These are phyloP conservation scores for Sarcophaga peregrina DNA, from an alignment of 1,140 invertebrate species.

Conservation along the genomic window DNA sequence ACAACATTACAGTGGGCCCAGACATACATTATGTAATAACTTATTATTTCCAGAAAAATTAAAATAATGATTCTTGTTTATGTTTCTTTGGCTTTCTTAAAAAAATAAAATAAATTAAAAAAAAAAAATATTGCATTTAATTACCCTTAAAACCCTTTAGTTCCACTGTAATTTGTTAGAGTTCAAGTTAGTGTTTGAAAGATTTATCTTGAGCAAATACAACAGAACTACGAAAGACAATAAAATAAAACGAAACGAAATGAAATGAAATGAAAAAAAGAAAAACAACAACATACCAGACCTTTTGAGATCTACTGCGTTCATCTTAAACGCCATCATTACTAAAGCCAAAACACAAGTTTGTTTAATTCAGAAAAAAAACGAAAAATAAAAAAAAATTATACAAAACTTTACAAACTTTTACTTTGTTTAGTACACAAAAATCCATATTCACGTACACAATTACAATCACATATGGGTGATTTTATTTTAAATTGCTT, in stretches of 20 bases:
- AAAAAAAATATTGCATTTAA: too few species aligned
- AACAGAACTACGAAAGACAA: not conserved
- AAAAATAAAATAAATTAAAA: too few species aligned
- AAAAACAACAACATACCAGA: slow-evolving; percentile 8
- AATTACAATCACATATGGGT: too few species aligned
- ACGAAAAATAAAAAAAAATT: not conserved
- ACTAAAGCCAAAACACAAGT: not conserved
- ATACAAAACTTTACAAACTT: not conserved
- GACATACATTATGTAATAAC: not conserved
- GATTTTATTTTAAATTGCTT: too few species aligned
- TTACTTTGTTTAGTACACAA: slow-evolving; percentile 11
- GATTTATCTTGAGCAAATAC: not conserved
- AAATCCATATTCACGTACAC: slow-evolving; percentile 5
- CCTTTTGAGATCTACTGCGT: not conserved
- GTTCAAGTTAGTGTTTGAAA: not conserved
- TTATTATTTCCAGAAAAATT: not conserved
- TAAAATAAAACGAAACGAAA: not conserved
- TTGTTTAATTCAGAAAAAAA: slow-evolving; percentile 1
- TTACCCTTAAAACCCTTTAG: not conserved
- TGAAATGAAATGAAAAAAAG: not conserved
- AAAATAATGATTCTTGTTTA: too few species aligned
- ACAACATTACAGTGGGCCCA: not conserved
- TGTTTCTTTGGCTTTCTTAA: too few species aligned
- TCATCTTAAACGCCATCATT: slow-evolving; percentile 26
- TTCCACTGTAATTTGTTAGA: not conserved